These are phyloP conservation scores for Xiphias gladius DNA, from an alignment of 2,113 vertebrate species.

Conservation along the genomic window DNA sequence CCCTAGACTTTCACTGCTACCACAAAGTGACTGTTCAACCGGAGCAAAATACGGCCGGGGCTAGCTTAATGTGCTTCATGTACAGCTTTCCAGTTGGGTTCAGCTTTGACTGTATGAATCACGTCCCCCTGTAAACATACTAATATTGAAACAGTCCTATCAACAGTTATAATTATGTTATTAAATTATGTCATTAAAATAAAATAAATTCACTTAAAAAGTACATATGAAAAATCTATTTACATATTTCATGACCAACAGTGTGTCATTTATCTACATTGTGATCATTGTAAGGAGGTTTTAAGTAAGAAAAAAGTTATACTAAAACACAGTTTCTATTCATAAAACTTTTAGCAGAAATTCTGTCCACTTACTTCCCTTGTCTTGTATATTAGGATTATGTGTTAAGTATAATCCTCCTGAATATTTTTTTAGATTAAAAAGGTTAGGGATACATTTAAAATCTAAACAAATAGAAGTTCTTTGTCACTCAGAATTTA, in stretches of 20 bases:
- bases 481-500: too few species aligned
- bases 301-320: not conserved
- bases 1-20: not conserved
- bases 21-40: conserved; percentile 3
- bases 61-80: not conserved
- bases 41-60: not conserved
- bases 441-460: too few species aligned
- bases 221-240: not conserved
- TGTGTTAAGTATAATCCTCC: too few species aligned
- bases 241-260: not conserved
- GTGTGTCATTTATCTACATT: not conserved
- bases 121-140: not conserved
- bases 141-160: conserved; percentile 1
- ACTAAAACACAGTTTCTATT: not conserved
- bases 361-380: not conserved
- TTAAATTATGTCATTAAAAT: too few species aligned
- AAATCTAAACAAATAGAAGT: too few species aligned
- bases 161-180: too few species aligned
- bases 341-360: not conserved
- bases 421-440: not conserved
- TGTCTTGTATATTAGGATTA: not conserved
- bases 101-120: not conserved
- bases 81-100: not conserved
- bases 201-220: not conserved
- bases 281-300: not conserved